These are phyloP conservation scores for Merluccius polli DNA, from an alignment of 2,797 vertebrate genomes.

Conservation along the genomic window DNA sequence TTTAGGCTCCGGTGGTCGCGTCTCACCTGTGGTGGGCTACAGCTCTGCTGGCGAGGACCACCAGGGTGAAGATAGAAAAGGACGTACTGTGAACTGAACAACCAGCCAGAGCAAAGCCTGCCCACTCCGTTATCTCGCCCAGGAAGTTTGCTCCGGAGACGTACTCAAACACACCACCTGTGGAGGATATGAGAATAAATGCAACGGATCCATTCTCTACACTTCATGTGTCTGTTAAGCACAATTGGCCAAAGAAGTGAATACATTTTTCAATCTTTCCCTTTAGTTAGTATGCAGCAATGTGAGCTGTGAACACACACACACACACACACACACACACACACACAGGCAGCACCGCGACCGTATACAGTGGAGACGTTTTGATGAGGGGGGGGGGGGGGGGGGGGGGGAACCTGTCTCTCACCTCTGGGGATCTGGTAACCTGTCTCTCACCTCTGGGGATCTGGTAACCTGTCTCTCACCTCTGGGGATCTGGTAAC, in stretches of 20 bases:
- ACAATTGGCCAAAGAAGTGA: neutral
- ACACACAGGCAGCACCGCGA: too few species aligned
- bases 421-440: too few species aligned
- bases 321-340: too few species aligned
- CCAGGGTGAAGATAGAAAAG: conserved; percentile 78
- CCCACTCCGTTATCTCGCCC: conserved; percentile 91
- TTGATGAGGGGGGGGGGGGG: too few species aligned
- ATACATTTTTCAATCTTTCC: too few species aligned
- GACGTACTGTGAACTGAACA: conserved; percentile 78
- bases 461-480: too few species aligned
- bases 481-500: too few species aligned
- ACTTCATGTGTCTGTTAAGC: neutral
- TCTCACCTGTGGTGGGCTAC: conserved; percentile 86
- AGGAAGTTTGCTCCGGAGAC: conserved; percentile 91
- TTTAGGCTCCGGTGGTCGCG: neutral
- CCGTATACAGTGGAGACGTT: too few species aligned
- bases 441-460: too few species aligned
- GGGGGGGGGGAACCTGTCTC: too few species aligned
- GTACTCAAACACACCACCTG: conserved; percentile 91
- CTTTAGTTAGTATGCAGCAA: neutral
- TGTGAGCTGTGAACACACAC: neutral
- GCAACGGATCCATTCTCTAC: neutral
- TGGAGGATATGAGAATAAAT: conserved; percentile 10
- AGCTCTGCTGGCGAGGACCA: conserved; percentile 77
- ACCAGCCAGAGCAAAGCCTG: conserved; percentile 85